Conservation (phyloP, 2,797 vertebrate genomes). For the Macrochelys suwanniensis region DNA sequence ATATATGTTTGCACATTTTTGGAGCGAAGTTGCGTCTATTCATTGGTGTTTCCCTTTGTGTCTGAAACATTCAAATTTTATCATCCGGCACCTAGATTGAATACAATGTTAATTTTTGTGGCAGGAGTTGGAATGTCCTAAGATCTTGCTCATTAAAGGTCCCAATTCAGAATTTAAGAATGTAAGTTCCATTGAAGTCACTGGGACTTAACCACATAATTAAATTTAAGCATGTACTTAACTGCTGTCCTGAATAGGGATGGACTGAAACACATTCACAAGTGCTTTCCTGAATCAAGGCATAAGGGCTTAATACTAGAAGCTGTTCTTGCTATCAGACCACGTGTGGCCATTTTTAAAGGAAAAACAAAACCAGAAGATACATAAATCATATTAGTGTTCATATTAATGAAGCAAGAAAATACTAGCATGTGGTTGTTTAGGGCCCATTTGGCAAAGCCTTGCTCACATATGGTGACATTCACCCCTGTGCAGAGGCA, state of each 20-base stretch:
- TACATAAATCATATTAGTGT: neutral
- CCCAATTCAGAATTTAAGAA: neutral
- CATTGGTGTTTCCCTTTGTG: neutral
- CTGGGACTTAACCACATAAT: neutral
- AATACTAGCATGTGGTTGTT: accelerated
- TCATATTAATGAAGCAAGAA: neutral
- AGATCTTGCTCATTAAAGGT: neutral
- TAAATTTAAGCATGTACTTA: neutral
- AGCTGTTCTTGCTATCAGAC: neutral
- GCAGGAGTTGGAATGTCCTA: neutral
- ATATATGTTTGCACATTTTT: neutral
- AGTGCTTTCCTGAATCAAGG: neutral
- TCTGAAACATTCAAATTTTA: slow-evolving; percentile 10
- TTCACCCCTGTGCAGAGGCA: neutral
- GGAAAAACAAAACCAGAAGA: neutral
- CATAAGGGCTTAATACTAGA: neutral
- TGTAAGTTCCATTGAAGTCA: neutral
- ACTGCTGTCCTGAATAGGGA: neutral
- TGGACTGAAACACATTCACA: neutral
- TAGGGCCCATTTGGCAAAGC: neutral
- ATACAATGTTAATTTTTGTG: neutral
- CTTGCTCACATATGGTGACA: neutral
- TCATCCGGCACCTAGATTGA: neutral
- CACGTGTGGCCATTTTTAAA: neutral
- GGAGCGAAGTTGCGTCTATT: neutral